Base-by-base conservation (phyloP, 2,888 invertebrate genomes). In the Drosophila picticornis region DNA sequence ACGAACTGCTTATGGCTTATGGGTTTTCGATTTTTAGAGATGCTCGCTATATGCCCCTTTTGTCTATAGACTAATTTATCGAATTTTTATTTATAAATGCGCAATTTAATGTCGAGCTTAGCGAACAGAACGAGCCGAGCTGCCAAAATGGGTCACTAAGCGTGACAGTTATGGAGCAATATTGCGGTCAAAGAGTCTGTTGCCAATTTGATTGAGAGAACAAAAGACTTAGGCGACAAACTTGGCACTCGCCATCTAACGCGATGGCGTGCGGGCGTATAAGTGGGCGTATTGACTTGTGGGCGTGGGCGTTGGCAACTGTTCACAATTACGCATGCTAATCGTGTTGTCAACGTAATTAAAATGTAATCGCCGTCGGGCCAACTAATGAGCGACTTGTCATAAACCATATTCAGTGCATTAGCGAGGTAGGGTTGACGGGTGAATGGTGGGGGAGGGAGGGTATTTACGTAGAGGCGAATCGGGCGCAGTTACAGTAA, bases 311-410 rank as follows among this genome's bases (percentile, higher is more conserved):
- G 38, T 59, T 50, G 52, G 72, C 75, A 62, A 75, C 70, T 51
- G 69, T 55, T 67, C 66, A 79, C 81, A 85, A 88, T 88, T 88
- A 85, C 84, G 80, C 89, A 88, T 88, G 83, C 88, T 85, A 90
- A 88, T 88, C 89, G 79, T 72, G 80, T 75, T 88, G 86, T 88
- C 89, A 85, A 71, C 86, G 90, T 85, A 90, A 88, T 88, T 88
- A 88, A 88, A 90, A 72, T 81, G 81, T 90, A 85, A 88, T 87
- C 77, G 73, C 88, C 78, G 70, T 71, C 82, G 71, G 64, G 59
- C 52, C 74, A 83, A 56, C 87, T 87, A 84, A 87, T 80, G 83
- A 83, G 73, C 71, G 74, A 78, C 58, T 71, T 78, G 88, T 79
- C 88, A 83, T 88, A 85, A 88, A 67, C 75, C 74, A 79, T 75